Base-by-base conservation (phyloP, 2,113 vertebrate species). In the Perognathus longimembris region DNA sequence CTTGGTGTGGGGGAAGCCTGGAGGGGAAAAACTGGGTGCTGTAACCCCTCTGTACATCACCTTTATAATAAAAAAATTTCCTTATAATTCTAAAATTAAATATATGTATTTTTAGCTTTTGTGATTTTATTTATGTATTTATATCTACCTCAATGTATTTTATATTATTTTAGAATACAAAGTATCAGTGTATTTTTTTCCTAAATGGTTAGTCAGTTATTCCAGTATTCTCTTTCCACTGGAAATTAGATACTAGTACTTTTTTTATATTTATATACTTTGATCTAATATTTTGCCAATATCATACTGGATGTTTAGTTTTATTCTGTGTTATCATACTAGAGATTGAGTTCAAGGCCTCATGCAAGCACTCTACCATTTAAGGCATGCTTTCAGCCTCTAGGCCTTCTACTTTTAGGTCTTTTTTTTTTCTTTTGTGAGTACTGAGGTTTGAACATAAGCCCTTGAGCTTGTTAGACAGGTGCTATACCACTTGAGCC, bases 111-210 rank as follows among this genome's bases (percentile, higher is more conserved):
- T 34, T 7, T 38, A 79, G 36, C 74, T 14, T 59, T 82, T 84
- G 21, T 89, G 34, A 75, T 76, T 89, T 84, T 88, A 11, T 76
- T 88, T 93, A n/a, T 78, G 85, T 28, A 88, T 82, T 85, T 78
- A 80, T 26, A 71, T 40, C 12, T 10, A 40, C 15, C 64, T 80
- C 73, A 26, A 45, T 83, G 73, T 85, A 32, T 64, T 94, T 94
- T 28, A 67, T 79, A 9, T 59, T 84, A 1, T 18, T 85, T 24
- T 61, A 85, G 28, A 64, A 82, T 63, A 95, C 26, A 7, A 93
- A 82, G 3, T 50, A 63, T 18, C 7, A 50, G 81, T n/a, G 17
- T 69, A 45, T 89, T 74, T 21, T 81, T 66, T 86, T 64, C 17
- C 12, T 32, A 50, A 67, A 26, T 71, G 36, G 63, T 40, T n/a